Evolutionary conservation across 2,797 vertebrate genomes (phyloP), one percentile per base, ranked within the genome.

Genomic region (Trematomus bernacchii): DNA sequence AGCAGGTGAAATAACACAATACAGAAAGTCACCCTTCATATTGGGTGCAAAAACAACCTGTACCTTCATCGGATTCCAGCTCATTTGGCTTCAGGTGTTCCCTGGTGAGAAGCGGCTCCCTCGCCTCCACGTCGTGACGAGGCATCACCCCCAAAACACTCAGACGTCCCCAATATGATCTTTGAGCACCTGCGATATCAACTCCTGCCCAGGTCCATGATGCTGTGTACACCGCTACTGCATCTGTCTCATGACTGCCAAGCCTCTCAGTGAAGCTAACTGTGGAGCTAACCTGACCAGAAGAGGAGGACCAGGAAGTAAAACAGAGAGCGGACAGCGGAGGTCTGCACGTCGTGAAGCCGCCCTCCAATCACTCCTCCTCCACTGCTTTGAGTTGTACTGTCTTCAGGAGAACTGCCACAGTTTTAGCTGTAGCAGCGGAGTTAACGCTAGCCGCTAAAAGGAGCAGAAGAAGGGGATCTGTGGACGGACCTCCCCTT

Each of bases 251-350:
- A 63, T 85, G 70, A 76, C 54, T 18, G 37, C 54, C 37, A 5
- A 21, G 43, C 19, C 19, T 3, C 18, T 57, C 46, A 13, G 50
- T 46, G 74, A 40, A 46, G 77, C 84, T 86, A 76, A 67, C 77
- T 3, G 23, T 8, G 62, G 23, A 68, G 86, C 87, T 90, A 87
- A 80, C 73, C 80, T 85, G 80, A 15, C 57, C 4, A 73, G 69
- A 2, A 71, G 33, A 37, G 85, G 79, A 86, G 90, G 71, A 92
- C 77, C 92, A 92, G 93, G 92, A 94, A 94, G 92, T 92, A 12
- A 66, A 74, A 18, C n/a, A 61, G 55, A 48, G 80, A 71, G 79
- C 70, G 58, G 77, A 48, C 79, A 71, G 79, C 70, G 58, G 77
- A 37, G 46, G 48, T 53, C 59, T 6, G 57, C 73, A n/a, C 51